phyloP scores from a whole-genome alignment of 2,113 vertebrate species.

The Lutjanus erythropterus region DNA sequence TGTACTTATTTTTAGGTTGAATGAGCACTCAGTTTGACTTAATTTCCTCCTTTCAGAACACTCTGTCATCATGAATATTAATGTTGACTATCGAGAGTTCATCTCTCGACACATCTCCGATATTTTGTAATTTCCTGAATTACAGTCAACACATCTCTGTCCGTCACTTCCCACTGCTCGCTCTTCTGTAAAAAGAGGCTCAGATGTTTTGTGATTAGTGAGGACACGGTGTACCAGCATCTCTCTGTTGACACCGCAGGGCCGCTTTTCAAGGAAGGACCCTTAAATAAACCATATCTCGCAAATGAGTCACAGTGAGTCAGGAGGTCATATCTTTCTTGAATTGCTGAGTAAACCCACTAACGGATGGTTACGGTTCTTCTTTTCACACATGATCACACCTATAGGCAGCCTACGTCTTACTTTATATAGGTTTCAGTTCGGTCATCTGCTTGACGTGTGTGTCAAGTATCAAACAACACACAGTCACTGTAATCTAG shows the following conservation, averaged over 20 bases:
- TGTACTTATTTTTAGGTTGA: background rate
- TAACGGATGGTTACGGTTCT: slow-evolving; percentile 3
- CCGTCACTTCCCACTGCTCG: slow-evolving; percentile 43
- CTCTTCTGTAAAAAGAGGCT: slow-evolving; percentile 6
- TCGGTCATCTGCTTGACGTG: background rate
- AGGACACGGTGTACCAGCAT: slow-evolving; percentile 70
- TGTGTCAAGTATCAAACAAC: slow-evolving; percentile 9
- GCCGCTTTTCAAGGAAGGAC: slow-evolving; percentile 20
- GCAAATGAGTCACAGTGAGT: slow-evolving; percentile 66
- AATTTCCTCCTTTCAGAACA: slow-evolving; percentile 27
- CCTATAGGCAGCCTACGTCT: background rate
- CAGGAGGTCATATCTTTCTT: slow-evolving; percentile 12
- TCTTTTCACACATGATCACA: background rate
- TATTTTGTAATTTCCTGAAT: slow-evolving; percentile 74
- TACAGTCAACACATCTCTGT: slow-evolving; percentile 42
- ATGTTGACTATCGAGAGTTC: slow-evolving; percentile 41
- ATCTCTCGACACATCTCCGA: background rate
- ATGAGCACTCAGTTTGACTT: background rate
- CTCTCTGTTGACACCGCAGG: slow-evolving; percentile 40
- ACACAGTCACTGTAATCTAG: slow-evolving; percentile 23
- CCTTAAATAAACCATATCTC: slow-evolving; percentile 55
- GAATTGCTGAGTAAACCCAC: slow-evolving; percentile 17
- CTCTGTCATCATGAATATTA: slow-evolving; percentile 53
- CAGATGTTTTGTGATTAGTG: slow-evolving; percentile 43
- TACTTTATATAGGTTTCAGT: slow-evolving; percentile 6